These are phyloP conservation scores for Noctilio leporinus DNA, from an alignment of 2,113 vertebrate species.

Conservation along the genomic window DNA sequence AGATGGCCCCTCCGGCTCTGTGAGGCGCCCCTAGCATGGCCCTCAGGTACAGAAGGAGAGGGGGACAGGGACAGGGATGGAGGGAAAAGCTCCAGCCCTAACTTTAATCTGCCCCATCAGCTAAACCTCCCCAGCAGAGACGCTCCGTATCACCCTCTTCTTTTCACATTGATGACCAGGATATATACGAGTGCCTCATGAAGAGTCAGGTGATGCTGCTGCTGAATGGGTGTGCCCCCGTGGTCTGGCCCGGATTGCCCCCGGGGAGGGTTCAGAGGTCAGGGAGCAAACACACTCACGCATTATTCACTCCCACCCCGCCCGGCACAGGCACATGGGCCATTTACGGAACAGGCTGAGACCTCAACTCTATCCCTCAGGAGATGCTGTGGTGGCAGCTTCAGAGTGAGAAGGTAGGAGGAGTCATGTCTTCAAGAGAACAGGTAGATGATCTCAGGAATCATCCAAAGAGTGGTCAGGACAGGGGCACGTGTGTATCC, in stretches of 20 bases:
- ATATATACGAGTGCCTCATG: accelerated
- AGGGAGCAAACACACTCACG: neutral
- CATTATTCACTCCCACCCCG: accelerated
- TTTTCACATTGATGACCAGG: neutral
- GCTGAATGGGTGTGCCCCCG: accelerated
- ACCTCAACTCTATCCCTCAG: neutral
- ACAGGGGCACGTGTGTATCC: neutral
- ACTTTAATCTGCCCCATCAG: neutral
- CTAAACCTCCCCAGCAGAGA: neutral
- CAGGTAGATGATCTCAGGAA: neutral
- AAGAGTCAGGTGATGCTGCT: accelerated
- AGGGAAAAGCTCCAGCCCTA: neutral
- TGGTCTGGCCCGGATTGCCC: neutral
- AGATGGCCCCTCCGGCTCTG: too few species aligned
- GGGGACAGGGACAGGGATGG: neutral
- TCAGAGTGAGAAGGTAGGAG: neutral
- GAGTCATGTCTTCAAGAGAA: neutral
- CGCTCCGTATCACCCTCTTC: neutral
- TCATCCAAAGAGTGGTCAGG: neutral
- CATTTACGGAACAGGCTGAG: neutral
- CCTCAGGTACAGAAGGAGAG: neutral
- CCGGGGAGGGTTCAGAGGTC: neutral
- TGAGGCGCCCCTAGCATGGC: neutral
- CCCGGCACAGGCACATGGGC: neutral
- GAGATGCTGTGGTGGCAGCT: neutral